Conservation (phyloP, 2,888 invertebrate genomes). For the Caenorhabditis zanzibari region DNA sequence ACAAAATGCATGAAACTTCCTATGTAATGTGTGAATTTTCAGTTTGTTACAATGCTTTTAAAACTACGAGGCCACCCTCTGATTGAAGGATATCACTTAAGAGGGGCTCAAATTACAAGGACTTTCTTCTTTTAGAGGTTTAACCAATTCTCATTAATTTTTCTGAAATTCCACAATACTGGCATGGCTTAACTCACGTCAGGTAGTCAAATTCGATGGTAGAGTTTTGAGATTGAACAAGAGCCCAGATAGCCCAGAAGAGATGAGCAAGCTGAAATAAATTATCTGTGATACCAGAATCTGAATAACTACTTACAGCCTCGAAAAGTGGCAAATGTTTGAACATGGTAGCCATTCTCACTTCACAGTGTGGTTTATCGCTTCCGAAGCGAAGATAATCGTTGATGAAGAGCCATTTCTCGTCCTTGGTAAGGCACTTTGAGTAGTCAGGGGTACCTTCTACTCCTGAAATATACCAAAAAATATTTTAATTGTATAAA, state of each 20-base stretch:
- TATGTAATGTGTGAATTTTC: too few relatives aligned
- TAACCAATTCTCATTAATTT: too few relatives aligned
- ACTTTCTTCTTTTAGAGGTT: too few relatives aligned
- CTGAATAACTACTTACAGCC: constrained; percentile 72
- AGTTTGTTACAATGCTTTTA: too few relatives aligned
- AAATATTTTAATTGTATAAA: too few relatives aligned
- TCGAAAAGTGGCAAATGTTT: constrained; percentile 75
- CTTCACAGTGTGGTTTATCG: constrained; percentile 25
- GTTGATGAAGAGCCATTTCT: constrained; percentile 74
- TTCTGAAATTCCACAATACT: neutral
- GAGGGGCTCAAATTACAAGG: too few relatives aligned
- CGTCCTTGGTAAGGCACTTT: constrained; percentile 72
- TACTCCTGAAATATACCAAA: constrained; percentile 73
- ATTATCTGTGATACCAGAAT: neutral
- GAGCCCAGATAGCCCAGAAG: constrained; percentile 82
- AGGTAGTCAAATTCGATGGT: constrained; percentile 77
- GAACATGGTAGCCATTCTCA: constrained; percentile 47
- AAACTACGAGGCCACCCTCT: too few relatives aligned
- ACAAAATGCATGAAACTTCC: too few relatives aligned
- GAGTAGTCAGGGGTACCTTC: constrained; percentile 80
- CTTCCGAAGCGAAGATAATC: constrained; percentile 72
- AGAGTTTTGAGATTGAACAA: constrained; percentile 81
- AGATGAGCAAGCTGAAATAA: constrained; percentile 80
- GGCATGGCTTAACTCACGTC: neutral
- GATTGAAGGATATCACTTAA: too few relatives aligned